These are phyloP conservation scores for Ostrea denselamellosa DNA, from an alignment of 1,140 invertebrate species.

Conservation along the genomic window DNA sequence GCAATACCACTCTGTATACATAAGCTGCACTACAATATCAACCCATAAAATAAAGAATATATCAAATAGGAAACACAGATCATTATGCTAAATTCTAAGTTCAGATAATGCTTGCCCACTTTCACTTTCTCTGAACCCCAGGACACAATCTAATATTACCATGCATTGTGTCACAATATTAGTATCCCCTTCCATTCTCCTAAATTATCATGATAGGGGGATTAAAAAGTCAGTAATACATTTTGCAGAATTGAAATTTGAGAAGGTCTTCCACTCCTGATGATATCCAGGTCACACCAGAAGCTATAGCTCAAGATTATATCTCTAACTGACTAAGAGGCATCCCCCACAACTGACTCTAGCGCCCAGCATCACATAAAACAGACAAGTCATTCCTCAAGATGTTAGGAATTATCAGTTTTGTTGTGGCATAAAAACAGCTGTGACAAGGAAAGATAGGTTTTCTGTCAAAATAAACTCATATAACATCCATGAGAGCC, in stretches of 20 bases:
- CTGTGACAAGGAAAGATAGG: constrained; percentile 12
- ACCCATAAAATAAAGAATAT: too few relatives aligned
- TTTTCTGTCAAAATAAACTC: constrained; percentile 19
- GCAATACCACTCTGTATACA: neutral
- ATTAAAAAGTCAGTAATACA: constrained; percentile 24
- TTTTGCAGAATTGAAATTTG: neutral
- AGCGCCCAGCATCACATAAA: neutral
- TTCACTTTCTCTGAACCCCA: neutral
- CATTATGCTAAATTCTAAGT: too few relatives aligned
- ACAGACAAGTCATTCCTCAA: neutral
- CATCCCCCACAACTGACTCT: neutral
- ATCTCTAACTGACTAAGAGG: constrained; percentile 14
- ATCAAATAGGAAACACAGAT: too few relatives aligned
- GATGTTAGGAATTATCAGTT: constrained; percentile 23
- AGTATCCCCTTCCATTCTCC: neutral
- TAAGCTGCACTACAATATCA: too few relatives aligned
- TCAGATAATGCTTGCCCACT: too few relatives aligned
- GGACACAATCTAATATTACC: neutral
- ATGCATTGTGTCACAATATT: neutral
- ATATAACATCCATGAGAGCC: neutral
- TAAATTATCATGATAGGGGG: constrained; percentile 14
- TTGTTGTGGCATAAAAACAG: neutral
- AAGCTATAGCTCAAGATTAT: neutral
- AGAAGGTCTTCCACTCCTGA: neutral
- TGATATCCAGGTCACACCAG: constrained; percentile 21